Evolutionary conservation across 2,797 vertebrate species (phyloP).

Genomic region (Emys orbicularis): DNA sequence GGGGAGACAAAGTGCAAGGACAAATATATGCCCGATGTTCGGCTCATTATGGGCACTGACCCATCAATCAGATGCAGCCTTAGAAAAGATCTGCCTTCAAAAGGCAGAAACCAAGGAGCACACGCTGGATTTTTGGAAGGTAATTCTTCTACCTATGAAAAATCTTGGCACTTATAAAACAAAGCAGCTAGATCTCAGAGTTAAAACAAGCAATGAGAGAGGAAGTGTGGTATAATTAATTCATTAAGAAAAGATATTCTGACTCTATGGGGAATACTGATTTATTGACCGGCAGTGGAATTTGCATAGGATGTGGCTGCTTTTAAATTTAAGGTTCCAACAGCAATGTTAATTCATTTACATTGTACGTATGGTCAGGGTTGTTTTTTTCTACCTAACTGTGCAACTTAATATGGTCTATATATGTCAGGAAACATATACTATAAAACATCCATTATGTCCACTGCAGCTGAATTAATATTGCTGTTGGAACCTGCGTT

Average conservation of each 20-base stretch:
- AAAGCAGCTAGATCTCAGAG: not conserved
- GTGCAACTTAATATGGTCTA: constrained; percentile 36
- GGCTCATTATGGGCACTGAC: constrained; percentile 34
- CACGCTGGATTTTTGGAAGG: constrained; percentile 49
- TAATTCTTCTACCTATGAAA: constrained; percentile 13
- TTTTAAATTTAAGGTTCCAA: constrained; percentile 17
- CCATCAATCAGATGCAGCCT: constrained; percentile 54
- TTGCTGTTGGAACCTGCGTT: not conserved
- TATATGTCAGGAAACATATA: not conserved
- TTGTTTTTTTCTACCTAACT: constrained; percentile 14
- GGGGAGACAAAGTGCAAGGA: constrained; percentile 40
- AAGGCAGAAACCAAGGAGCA: constrained; percentile 25
- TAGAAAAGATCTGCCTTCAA: constrained; percentile 16
- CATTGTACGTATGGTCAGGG: not conserved
- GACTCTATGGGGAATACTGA: not conserved
- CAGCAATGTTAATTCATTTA: not conserved
- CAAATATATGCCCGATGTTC: constrained; percentile 42
- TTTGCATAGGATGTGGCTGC: not conserved
- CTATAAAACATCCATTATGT: not conserved
- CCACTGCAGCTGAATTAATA: not conserved
- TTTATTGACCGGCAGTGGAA: not conserved
- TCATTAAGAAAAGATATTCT: constrained; percentile 22
- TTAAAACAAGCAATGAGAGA: not conserved
- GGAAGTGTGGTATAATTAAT: not conserved
- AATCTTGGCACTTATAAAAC: not conserved